Conservation (phyloP, 2,888 invertebrate species). For the Spicauda simplicius region DNA sequence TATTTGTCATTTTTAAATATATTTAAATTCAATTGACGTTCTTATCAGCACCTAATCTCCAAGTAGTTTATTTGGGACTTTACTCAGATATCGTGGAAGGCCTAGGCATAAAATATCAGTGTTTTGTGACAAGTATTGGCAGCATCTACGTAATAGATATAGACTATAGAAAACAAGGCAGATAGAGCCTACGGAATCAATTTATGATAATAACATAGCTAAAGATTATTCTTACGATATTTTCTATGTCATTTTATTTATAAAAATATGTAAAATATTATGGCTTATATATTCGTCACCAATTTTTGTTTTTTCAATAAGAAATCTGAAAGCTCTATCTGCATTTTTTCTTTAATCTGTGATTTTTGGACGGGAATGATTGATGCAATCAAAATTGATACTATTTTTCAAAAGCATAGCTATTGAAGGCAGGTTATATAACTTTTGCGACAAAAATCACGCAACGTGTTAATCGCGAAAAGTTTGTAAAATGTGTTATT, state of each 20-base stretch:
- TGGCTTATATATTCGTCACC: no score
- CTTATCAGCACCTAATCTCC: no score
- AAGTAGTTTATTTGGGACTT: no score
- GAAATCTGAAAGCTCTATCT: background rate
- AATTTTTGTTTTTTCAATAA: background rate
- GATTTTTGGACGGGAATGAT: slow-evolving; percentile 16
- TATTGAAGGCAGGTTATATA: background rate
- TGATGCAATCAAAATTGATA: background rate
- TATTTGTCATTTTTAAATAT: no score
- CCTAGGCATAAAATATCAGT: background rate
- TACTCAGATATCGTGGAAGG: no score
- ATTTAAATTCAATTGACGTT: no score
- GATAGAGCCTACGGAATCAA: background rate
- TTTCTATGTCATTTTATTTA: no score
- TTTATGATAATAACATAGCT: background rate
- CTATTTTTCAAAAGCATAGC: background rate
- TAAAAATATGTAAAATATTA: no score
- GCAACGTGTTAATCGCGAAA: background rate
- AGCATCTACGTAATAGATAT: background rate
- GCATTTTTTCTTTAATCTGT: background rate
- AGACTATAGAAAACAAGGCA: background rate
- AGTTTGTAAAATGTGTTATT: slow-evolving; percentile 15
- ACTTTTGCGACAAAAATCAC: slow-evolving; percentile 5
- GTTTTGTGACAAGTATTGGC: background rate
- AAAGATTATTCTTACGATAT: background rate